Evolutionary conservation across 2,797 vertebrate genomes (phyloP), one percentile per base, ranked within the genome.

Genomic region (Pogoniulus pusillus): DNA sequence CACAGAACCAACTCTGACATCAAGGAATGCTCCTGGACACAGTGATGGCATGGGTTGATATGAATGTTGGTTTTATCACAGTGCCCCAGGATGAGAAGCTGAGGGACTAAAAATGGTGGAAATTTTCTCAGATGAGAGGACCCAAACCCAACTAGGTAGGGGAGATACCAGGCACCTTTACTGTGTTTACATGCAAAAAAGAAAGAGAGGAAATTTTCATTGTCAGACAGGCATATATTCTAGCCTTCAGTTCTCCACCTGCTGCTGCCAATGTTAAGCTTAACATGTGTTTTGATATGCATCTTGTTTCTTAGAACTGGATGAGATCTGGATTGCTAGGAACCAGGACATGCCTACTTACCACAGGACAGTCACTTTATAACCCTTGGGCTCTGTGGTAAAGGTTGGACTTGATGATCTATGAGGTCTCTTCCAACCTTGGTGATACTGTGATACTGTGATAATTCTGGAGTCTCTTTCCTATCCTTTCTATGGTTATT

Each of bases 201-300:
- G 41, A 41, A 18, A 20, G 39, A 41, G 22, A 74, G 45, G 77
- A 77, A 53, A 16, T 12, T 13, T 3, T 27, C 16, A 58, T 16
- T 7, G 16, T 24, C 59, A 54, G 54, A 53, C 0, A 59, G 34
- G 18, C 39, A 18, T 24, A 32, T 18, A 43, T 32, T 35, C 55
- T 7, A 41, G 39, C 10, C 11, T 22, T 59, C 37, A 55, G 41
- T 34, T 77, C 58, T 84, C 55, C 74, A 29, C 26, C 55, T 43
- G 29, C 54, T 74, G n/a, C 22, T 55, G 39, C 1, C 16, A 18
- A n/a, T 45, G 84, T 83, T 63, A 73, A 87, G 15, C 24, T 77
- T 71, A 68, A 10, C 1, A 5, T 30, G 1, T 35, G 20, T 26
- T 71, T 34, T 60, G 19, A 65, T 37, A 59, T 0, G 0, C 2